Conservation (phyloP, 2,888 invertebrate genomes). For the Smittia aterrima region DNA sequence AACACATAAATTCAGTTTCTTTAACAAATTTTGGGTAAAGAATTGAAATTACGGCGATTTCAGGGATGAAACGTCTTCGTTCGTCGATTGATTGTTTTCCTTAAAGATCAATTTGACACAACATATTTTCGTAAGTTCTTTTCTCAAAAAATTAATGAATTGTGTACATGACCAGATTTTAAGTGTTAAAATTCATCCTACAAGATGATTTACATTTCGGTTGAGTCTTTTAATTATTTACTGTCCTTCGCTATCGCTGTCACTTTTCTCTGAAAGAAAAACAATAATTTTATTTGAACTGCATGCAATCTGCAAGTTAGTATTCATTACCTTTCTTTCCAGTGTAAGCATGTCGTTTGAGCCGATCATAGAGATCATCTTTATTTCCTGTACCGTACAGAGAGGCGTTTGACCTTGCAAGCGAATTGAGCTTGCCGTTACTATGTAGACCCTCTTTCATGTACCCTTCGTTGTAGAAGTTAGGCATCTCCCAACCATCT, state of each 20-base stretch:
- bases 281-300: slow-evolving; percentile 32
- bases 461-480: slow-evolving; percentile 94
- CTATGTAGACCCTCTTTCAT: slow-evolving; percentile 92
- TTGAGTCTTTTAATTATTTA: slow-evolving; percentile 54
- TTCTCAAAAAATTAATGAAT: neutral
- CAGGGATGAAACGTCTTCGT: neutral
- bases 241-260: slow-evolving; percentile 92
- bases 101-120: neutral
- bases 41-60: neutral
- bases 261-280: slow-evolving; percentile 78
- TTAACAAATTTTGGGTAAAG: neutral
- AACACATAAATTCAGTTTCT: neutral
- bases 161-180: slow-evolving; percentile 38
- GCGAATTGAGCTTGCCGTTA: slow-evolving; percentile 86
- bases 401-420: slow-evolving; percentile 89
- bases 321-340: slow-evolving; percentile 84
- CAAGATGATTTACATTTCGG: neutral
- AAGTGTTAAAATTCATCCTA: slow-evolving; percentile 1
- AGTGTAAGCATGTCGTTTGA: slow-evolving; percentile 90
- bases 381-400: slow-evolving; percentile 94
- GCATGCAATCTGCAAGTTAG: no score
- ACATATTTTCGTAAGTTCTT: neutral
- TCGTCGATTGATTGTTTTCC: neutral
- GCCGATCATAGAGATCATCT: slow-evolving; percentile 91
- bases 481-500: slow-evolving; percentile 97